Conservation (phyloP, 1,140 invertebrate species). For the Sesamia nonagrioides region DNA sequence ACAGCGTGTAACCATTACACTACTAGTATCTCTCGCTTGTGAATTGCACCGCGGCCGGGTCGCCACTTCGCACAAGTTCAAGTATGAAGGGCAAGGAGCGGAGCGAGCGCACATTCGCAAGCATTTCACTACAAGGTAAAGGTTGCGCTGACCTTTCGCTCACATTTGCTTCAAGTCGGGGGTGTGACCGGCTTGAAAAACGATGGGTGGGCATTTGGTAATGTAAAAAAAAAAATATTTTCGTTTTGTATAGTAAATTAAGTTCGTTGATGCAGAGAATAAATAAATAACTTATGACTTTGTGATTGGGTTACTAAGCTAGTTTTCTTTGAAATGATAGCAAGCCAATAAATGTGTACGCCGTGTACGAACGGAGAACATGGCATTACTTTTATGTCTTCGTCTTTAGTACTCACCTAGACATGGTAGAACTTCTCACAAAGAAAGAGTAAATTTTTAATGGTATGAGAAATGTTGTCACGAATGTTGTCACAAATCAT, state of each 20-base stretch:
- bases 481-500: too few relatives aligned
- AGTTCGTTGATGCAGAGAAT: not conserved
- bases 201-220: not conserved
- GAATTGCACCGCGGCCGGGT: constrained; percentile 50
- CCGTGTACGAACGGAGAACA: too few relatives aligned
- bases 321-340: too few relatives aligned
- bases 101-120: constrained; percentile 47
- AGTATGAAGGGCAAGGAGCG: constrained; percentile 72
- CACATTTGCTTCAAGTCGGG: not conserved
- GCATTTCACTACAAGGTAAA: constrained; percentile 56
- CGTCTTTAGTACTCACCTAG: too few relatives aligned
- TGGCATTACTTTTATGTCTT: too few relatives aligned
- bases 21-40: too few relatives aligned
- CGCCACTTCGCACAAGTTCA: constrained; percentile 63
- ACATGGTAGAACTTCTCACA: too few relatives aligned
- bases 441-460: too few relatives aligned
- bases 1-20: too few relatives aligned
- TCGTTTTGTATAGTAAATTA: not conserved
- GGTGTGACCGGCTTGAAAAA: not conserved
- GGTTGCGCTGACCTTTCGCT: constrained; percentile 44
- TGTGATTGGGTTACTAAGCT: too few relatives aligned
- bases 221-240: not conserved
- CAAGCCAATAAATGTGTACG: too few relatives aligned
- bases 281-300: not conserved
- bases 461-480: too few relatives aligned